phyloP scores from a whole-genome alignment of 1,140 invertebrate species.

The Subanguina moxae region DNA sequence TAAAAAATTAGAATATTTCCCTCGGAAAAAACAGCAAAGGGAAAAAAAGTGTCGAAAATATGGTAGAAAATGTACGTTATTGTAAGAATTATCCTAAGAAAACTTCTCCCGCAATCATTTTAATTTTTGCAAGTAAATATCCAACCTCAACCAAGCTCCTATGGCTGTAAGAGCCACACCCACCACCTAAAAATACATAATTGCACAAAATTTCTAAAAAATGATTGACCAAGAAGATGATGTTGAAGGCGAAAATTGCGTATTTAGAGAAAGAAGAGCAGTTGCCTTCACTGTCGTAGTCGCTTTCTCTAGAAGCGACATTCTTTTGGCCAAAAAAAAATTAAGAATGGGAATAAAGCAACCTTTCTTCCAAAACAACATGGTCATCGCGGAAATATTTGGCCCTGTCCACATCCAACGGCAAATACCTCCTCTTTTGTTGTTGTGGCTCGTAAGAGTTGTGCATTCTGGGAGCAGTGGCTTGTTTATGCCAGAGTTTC shows the following conservation, averaged over 20 bases:
- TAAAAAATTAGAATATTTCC: too few relatives aligned
- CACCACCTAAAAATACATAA: slow-evolving; percentile 51
- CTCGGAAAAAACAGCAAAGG: too few relatives aligned
- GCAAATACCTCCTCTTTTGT: background rate
- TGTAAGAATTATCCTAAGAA: too few relatives aligned
- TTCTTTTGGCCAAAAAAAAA: background rate
- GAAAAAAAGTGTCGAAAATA: too few relatives aligned
- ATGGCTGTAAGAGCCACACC: slow-evolving; percentile 43
- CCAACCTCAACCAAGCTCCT: slow-evolving; percentile 46
- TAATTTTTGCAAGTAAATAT: too few relatives aligned
- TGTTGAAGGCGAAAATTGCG: slow-evolving; percentile 32
- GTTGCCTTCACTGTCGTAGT: slow-evolving; percentile 9
- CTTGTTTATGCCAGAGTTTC: too few relatives aligned
- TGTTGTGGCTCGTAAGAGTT: background rate
- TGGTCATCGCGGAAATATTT: slow-evolving; percentile 4
- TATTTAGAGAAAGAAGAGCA: slow-evolving; percentile 33
- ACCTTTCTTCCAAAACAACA: slow-evolving; percentile 11
- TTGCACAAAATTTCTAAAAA: too few relatives aligned
- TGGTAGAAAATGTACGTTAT: too few relatives aligned
- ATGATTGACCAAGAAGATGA: slow-evolving; percentile 25
- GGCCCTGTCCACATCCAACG: slow-evolving; percentile 4
- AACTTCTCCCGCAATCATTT: too few relatives aligned
- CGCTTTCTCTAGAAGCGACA: slow-evolving; percentile 14
- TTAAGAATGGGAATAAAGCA: background rate
- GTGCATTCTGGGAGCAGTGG: background rate